A percentile compares a stretch with the other conserved stretches of the same genome.
Conservation (phyloP, 2,888 invertebrate genomes). For the Schizaphis graminum region DNA sequence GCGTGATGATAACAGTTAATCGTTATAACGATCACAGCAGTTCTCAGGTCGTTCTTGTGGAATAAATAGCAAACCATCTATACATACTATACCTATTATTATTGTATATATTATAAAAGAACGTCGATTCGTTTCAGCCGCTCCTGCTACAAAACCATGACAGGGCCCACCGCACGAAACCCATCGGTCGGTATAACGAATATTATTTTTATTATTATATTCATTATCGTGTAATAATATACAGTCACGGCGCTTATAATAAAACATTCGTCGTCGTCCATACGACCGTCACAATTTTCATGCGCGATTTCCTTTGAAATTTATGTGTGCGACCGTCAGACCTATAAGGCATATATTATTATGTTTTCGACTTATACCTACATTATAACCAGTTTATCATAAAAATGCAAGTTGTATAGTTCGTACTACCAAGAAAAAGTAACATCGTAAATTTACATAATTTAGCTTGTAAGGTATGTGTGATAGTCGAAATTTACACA, state of each 20-base stretch:
- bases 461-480: not conserved
- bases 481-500: not conserved
- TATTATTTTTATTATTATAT: not conserved
- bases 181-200: not conserved
- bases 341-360: not conserved
- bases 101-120: not conserved
- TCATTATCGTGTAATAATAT: not conserved
- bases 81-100: not conserved
- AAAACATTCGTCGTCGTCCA: not conserved
- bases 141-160: not conserved
- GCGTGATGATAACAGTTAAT: not conserved
- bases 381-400: not conserved
- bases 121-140: slow-evolving; percentile 34
- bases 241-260: not conserved
- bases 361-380: not conserved
- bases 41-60: not conserved
- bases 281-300: slow-evolving; percentile 41
- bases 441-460: slow-evolving; percentile 1
- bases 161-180: not conserved
- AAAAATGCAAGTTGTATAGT: not conserved
- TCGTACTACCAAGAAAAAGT: not conserved
- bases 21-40: not conserved
- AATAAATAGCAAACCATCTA: not conserved
- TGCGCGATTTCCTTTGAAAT: slow-evolving; percentile 55
- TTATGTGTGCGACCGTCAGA: slow-evolving; percentile 24